Conservation (phyloP, 1,140 invertebrate genomes). For the Hylaeus volcanicus region DNA sequence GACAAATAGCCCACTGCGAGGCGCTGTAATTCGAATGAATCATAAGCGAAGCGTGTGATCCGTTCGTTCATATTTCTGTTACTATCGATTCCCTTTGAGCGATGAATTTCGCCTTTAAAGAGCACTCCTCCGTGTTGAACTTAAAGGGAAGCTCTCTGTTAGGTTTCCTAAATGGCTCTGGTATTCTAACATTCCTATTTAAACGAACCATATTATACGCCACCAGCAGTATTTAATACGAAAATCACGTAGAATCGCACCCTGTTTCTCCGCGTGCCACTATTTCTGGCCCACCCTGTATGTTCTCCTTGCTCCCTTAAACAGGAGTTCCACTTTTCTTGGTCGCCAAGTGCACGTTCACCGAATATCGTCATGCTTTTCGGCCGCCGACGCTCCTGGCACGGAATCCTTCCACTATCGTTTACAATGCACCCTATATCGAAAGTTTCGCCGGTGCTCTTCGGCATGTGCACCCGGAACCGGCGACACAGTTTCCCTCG, state of each 20-base stretch:
- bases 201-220: no score
- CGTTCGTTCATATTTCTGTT: background rate
- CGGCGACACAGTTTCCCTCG: constrained; percentile 43
- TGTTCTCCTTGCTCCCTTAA: background rate
- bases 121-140: background rate
- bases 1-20: no score
- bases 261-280: no score
- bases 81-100: constrained; percentile 7
- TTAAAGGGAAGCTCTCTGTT: background rate
- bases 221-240: no score
- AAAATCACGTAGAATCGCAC: no score
- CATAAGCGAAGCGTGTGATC: background rate
- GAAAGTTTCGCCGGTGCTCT: constrained; percentile 23
- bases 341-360: constrained; percentile 4
- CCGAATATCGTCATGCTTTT: constrained; percentile 31
- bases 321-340: background rate
- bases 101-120: background rate
- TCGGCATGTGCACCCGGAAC: constrained; percentile 13
- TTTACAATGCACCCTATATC: constrained; percentile 44
- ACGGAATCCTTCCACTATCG: constrained; percentile 36
- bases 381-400: constrained; percentile 4
- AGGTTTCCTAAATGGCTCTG: background rate
- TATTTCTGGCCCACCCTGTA: no score
- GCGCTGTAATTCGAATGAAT: background rate
- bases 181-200: no score